Base-by-base conservation (phyloP, 1,140 invertebrate genomes). In the Leptopilina clavipes region DNA sequence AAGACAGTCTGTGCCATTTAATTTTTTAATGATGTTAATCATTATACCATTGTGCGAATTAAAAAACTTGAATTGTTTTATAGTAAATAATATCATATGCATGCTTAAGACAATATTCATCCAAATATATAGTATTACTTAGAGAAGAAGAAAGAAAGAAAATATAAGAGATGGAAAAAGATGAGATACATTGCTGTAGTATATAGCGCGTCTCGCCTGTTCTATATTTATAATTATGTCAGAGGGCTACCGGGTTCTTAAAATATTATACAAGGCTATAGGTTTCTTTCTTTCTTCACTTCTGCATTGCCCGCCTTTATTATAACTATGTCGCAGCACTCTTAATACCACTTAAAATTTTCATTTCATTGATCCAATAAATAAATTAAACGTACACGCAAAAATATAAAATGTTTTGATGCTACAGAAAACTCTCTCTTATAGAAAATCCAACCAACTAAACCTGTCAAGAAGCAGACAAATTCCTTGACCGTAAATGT, bases 1-100 rank as follows among this genome's bases (percentile, higher is more conserved):
- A 96, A 18, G 94, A 95, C 71, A 95, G 82, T 52, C 88, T 89
- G 40, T 22, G n/a, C 76, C 40, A 45, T 25, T 25, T 11, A 22
- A 73, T 54, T 3, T 52, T 52, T n/a, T 7, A 52, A 6, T 40
- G 8, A 40, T 8, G 2, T 40, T 7, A 40, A 40, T 2, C 25
- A 31, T 31, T 31, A 31, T 2, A 2, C 1, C 25, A 5, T 5
- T 31, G 5, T 31, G 25, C 25, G 59, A 76, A 78, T 31, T 45
- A 40, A 71, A 71, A 54, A 72, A 74, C 25, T 31, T 31, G 1
- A 1, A 31, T n/a, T n/a, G n/a, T n/a, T n/a, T n/a, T n/a, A n/a
- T n/a, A n/a, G n/a, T n/a, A n/a, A n/a, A n/a, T n/a, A n/a, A n/a
- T n/a, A n/a, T n/a, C n/a, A n/a, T n/a, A n/a, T n/a, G n/a, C n/a